Evolutionary conservation across 2,888 invertebrate species (phyloP), one percentile per base, ranked within the genome.

Genomic region (Scrobipalpa costella): DNA sequence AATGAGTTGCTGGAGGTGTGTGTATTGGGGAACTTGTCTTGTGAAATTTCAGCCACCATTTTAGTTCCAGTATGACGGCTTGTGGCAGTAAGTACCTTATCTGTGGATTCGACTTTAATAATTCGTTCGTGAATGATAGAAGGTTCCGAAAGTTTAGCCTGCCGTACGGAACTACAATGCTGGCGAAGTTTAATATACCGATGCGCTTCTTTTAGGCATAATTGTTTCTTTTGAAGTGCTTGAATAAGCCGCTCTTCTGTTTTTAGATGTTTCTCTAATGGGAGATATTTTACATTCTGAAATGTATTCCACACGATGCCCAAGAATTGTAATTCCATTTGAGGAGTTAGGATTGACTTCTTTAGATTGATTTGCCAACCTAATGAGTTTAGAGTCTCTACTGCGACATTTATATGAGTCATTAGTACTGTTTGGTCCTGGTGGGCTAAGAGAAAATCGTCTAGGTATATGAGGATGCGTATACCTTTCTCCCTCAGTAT

Each of bases 81-180:
- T 17, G 19, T 6, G 50, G 50, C 7, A 50, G 17, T 9, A 7
- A 5, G 5, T 17, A 50, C 50, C 9, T 11, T 17, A 11, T 5
- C 5, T 50, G 50, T 2, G 50, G 19, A 15, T 50, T 50, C 17
- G 2, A 8, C 3, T 44, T 44, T 11, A 44, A 44, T n/a, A 44
- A 44, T n/a, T n/a, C 3, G n/a, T 44, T 44, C 11, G 44, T 11
- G 13, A n/a, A 44, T 44, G n/a, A 11, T n/a, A n/a, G n/a, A n/a
- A n/a, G n/a, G n/a, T n/a, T n/a, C n/a, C n/a, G n/a, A n/a, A n/a
- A n/a, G n/a, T 44, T 5, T 3, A 44, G 44, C n/a, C 44, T 11
- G n/a, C 44, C 44, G 44, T 44, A 44, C 44, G 44, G 44, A 11
- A 44, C n/a, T n/a, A 44, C 44, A 7, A 44, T 44, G 44, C 11